phyloP scores from a whole-genome alignment of 2,113 vertebrate species.

The Pygoscelis antarcticus region DNA sequence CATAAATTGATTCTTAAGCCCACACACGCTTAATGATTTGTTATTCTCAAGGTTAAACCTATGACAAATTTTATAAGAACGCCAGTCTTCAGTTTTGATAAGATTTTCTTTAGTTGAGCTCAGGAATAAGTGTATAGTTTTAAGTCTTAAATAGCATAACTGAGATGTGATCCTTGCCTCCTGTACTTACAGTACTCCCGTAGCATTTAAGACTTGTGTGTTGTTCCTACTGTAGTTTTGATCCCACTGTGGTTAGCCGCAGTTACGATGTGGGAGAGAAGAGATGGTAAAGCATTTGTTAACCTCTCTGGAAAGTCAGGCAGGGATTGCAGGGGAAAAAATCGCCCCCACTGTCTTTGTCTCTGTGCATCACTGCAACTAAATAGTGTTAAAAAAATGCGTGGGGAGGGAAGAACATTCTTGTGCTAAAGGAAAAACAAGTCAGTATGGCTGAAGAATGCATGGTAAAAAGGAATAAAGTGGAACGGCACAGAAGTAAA shows the following conservation, averaged over 20 bases:
- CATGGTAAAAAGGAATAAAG: not conserved
- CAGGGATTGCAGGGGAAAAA: not conserved
- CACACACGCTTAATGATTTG: slow-evolving; percentile 25
- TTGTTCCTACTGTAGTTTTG: not conserved
- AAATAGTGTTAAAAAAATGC: not conserved
- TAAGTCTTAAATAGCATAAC: slow-evolving; percentile 21
- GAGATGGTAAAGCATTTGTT: slow-evolving; percentile 2
- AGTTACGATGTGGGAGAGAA: slow-evolving; percentile 11
- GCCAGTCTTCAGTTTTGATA: not conserved
- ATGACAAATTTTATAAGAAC: slow-evolving; percentile 50
- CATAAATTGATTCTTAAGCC: slow-evolving; percentile 50
- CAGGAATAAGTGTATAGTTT: slow-evolving; percentile 16
- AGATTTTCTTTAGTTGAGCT: slow-evolving; percentile 27
- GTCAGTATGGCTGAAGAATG: not conserved
- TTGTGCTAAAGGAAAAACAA: not conserved
- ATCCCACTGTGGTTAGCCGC: slow-evolving; percentile 8
- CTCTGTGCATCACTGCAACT: not conserved
- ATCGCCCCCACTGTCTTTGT: not conserved
- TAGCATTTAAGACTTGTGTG: not conserved
- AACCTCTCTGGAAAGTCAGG: not conserved
- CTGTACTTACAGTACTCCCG: not conserved
- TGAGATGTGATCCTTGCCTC: not conserved
- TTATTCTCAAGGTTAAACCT: slow-evolving; percentile 67
- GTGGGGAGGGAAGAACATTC: not conserved
- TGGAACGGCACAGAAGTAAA: not conserved